These are phyloP conservation scores for Silurus aristotelis DNA, from an alignment of 2,797 vertebrate species.

Conservation along the genomic window DNA sequence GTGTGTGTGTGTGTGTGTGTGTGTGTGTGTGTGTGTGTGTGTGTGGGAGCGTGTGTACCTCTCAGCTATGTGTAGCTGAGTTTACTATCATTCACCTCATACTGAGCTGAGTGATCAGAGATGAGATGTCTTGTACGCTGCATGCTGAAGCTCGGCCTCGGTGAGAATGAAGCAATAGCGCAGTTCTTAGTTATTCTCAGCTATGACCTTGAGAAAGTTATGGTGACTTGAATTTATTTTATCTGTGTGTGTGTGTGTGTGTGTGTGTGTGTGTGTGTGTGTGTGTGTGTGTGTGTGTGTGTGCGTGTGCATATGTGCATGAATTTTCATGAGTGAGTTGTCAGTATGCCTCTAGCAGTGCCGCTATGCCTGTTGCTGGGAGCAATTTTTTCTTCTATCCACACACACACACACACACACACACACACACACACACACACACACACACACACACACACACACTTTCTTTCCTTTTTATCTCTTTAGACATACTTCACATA, in stretches of 20 bases:
- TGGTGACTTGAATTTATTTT: constrained; percentile 36
- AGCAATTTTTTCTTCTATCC: constrained; percentile 54
- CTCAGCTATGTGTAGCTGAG: constrained; percentile 1
- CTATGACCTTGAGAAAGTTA: constrained; percentile 29
- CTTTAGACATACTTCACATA: not conserved
- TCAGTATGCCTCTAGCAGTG: constrained; percentile 55
- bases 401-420: not conserved
- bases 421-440: not conserved
- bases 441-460: not conserved
- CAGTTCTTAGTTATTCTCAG: constrained; percentile 25
- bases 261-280: constrained; percentile 26
- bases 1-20: not conserved
- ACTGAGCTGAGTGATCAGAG: constrained; percentile 20
- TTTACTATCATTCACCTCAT: constrained; percentile 29
- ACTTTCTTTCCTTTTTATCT: not conserved
- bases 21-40: not conserved
- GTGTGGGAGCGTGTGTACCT: constrained; percentile 4
- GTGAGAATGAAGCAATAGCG: not conserved
- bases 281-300: constrained; percentile 26
- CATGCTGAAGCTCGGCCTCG: constrained; percentile 7
- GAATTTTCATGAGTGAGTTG: constrained; percentile 37
- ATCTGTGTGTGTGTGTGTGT: constrained; percentile 40
- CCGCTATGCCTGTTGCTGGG: constrained; percentile 55
- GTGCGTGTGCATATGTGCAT: constrained; percentile 36
- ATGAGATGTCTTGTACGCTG: constrained; percentile 9